Conservation (phyloP, 1,140 invertebrate species). For the Ceratosolen solmsi region DNA sequence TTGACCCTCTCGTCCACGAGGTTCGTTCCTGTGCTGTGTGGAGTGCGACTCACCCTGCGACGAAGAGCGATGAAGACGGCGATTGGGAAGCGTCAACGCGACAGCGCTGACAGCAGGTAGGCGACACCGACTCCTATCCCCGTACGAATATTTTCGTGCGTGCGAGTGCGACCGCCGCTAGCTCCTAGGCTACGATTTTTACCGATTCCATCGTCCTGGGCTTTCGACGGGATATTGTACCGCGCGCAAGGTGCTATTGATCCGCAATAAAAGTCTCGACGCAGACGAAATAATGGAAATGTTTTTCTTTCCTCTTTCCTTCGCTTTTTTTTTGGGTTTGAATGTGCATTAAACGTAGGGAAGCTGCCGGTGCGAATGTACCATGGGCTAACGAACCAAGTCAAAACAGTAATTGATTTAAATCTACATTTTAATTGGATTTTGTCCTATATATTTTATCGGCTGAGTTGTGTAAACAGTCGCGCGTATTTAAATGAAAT, state of each 20-base stretch:
- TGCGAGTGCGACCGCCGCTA: too few species aligned
- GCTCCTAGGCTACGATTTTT: too few species aligned
- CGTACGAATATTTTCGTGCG: too few species aligned
- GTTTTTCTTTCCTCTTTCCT: background rate
- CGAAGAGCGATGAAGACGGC: constrained; percentile 14
- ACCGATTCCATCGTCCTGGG: too few species aligned
- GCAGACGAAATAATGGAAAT: background rate
- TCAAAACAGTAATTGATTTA: constrained; percentile 1
- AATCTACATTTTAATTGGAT: constrained; percentile 19
- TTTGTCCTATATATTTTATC: too few species aligned
- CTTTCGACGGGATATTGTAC: background rate
- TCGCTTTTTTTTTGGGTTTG: background rate
- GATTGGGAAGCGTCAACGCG: background rate
- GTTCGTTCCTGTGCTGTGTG: background rate
- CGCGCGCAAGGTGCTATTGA: too few species aligned
- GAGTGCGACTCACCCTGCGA: background rate
- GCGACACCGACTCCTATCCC: background rate
- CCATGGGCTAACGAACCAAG: background rate
- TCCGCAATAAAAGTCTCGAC: background rate
- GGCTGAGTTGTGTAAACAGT: background rate
- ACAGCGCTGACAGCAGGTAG: constrained; percentile 8
- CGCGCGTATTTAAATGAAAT: background rate
- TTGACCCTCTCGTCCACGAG: background rate
- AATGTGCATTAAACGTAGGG: background rate
- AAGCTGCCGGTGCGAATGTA: background rate